A percentile compares a stretch with the other conserved stretches of the same genome.
These are phyloP conservation scores for Lucinisca nassula DNA, from an alignment of 2,888 invertebrate species.

Conservation along the genomic window DNA sequence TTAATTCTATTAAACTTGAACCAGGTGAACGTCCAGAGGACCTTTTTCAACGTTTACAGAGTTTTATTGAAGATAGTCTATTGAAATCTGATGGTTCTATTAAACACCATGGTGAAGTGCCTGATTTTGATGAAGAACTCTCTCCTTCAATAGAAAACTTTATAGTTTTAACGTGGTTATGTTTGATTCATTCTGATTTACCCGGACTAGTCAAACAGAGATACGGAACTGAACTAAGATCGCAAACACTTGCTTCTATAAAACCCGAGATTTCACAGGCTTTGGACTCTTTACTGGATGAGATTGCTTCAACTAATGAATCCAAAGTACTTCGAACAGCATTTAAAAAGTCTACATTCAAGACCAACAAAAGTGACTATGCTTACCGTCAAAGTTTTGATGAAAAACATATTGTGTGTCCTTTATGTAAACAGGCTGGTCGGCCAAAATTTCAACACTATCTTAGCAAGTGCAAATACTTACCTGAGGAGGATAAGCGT, in stretches of 20 bases:
- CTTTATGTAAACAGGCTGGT: slow-evolving; percentile 64
- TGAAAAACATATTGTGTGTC: too few species aligned
- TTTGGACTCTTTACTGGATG: slow-evolving; percentile 60
- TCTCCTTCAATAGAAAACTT: slow-evolving; percentile 67
- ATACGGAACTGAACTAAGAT: slow-evolving; percentile 62
- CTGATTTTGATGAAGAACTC: too few species aligned
- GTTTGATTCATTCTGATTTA: slow-evolving; percentile 52
- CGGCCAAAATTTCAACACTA: too few species aligned
- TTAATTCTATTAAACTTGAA: slow-evolving; percentile 40
- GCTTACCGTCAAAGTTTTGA: too few species aligned
- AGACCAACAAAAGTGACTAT: too few species aligned
- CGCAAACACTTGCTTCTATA: slow-evolving; percentile 60
- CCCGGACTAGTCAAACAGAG: slow-evolving; percentile 63
- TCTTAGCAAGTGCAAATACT: too few species aligned
- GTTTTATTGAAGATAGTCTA: slow-evolving; percentile 67
- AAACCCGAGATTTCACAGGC: too few species aligned
- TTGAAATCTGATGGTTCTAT: too few species aligned
- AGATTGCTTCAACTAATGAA: slow-evolving; percentile 37
- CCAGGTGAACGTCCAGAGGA: slow-evolving; percentile 62
- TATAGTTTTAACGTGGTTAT: slow-evolving; percentile 63
- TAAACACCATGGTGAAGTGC: too few species aligned
- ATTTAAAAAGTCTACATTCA: not conserved
- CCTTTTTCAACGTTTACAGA: slow-evolving; percentile 52
- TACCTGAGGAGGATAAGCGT: too few species aligned
- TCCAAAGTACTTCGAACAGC: slow-evolving; percentile 18